phyloP scores from a whole-genome alignment of 2,888 invertebrate species.

The Hermaeophaga mercurialis region DNA sequence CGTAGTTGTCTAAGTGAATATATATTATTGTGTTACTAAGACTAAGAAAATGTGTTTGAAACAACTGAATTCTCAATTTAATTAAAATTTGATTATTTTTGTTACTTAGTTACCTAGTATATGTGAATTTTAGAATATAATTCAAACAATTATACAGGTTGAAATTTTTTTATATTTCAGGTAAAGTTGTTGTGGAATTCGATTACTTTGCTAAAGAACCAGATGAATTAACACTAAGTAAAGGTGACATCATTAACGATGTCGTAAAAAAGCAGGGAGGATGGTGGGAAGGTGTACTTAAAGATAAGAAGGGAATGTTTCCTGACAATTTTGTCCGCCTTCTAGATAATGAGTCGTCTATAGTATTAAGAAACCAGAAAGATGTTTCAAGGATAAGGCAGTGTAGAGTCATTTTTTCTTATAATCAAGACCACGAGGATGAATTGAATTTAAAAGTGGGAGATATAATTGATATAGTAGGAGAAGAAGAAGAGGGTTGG shows the following conservation, averaged over 20 bases:
- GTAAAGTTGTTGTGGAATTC: constrained; percentile 80
- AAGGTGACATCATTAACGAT: constrained; percentile 82
- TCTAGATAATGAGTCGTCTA: constrained; percentile 43
- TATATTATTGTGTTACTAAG: too few species aligned
- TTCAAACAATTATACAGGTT: too few species aligned
- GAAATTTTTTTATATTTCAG: background rate
- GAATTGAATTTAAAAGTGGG: constrained; percentile 87
- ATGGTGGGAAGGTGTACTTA: constrained; percentile 90
- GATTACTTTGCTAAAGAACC: constrained; percentile 84
- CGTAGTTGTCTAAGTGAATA: too few species aligned
- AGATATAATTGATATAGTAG: constrained; percentile 87
- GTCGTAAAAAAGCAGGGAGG: constrained; percentile 80
- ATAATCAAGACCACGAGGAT: constrained; percentile 91
- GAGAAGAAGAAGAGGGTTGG: constrained; percentile 93
- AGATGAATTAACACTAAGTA: constrained; percentile 81
- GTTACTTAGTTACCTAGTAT: too few species aligned
- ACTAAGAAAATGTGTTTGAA: too few species aligned
- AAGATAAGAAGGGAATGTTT: constrained; percentile 85
- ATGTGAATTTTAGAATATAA: too few species aligned
- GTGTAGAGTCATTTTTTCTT: constrained; percentile 87
- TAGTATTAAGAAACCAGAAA: constrained; percentile 48
- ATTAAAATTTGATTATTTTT: too few species aligned
- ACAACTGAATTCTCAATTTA: too few species aligned
- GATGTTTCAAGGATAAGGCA: constrained; percentile 62
- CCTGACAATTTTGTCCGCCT: constrained; percentile 91